Conservation (phyloP, 64 coral and sea anemone species). For the Astreopora myriophthalma region DNA sequence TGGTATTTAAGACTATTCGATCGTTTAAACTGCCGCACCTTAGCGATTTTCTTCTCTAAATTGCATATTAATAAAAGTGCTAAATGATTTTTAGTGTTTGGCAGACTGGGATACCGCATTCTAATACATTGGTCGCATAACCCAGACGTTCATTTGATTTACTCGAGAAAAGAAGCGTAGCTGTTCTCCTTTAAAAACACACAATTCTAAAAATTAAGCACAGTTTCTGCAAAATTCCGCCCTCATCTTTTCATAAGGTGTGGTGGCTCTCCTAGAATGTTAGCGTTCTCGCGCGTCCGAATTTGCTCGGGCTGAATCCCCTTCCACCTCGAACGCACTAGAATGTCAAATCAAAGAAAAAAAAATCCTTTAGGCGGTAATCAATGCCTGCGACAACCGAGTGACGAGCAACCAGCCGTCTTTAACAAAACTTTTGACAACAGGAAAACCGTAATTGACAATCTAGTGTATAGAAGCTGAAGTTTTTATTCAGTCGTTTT, state of each 20-base stretch:
- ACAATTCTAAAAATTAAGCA: too few species aligned
- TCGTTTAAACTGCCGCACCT: slow-evolving; percentile 11
- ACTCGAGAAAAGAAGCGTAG: too few species aligned
- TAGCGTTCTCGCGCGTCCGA: too few species aligned
- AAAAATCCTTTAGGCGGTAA: background rate
- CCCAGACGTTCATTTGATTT: too few species aligned
- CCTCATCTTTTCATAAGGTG: background rate
- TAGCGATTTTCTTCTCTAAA: background rate
- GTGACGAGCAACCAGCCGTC: background rate
- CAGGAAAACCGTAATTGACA: slow-evolving; percentile 46
- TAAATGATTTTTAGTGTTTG: background rate
- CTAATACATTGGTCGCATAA: background rate
- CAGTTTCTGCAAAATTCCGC: background rate
- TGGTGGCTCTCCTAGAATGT: too few species aligned
- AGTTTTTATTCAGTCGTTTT: slow-evolving; percentile 9
- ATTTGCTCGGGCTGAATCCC: too few species aligned
- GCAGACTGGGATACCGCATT: background rate
- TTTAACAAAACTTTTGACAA: slow-evolving; percentile 1
- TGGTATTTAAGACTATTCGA: background rate
- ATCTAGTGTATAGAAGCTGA: slow-evolving; percentile 6
- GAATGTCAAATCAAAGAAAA: background rate
- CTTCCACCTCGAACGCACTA: too few species aligned
- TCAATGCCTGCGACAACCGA: background rate
- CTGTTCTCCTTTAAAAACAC: too few species aligned
- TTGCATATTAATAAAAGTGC: slow-evolving; percentile 9